Conservation (phyloP, 2,888 invertebrate genomes). For the Mesorhabditis belari region DNA sequence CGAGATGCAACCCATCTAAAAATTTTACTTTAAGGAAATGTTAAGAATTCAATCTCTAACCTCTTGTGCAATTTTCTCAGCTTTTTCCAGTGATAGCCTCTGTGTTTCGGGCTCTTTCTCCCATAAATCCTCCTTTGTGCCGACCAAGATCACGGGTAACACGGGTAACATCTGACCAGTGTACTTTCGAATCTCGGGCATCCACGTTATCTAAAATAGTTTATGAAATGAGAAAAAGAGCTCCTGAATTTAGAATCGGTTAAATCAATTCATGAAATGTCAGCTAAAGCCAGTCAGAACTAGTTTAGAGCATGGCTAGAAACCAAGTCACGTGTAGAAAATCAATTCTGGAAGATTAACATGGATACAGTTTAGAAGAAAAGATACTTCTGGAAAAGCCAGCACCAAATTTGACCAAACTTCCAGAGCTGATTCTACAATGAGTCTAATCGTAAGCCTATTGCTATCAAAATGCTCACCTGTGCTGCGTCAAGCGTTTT, state of each 20-base stretch:
- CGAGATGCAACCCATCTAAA: slow-evolving; percentile 35
- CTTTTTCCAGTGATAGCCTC: slow-evolving; percentile 13
- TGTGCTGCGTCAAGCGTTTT: not conserved
- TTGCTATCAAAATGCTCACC: not conserved
- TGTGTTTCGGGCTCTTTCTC: slow-evolving; percentile 3
- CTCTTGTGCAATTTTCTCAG: not conserved
- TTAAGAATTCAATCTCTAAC: not conserved
- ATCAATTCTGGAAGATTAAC: too few relatives aligned
- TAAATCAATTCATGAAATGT: not conserved
- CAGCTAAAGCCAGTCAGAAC: not conserved
- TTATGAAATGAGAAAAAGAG: too few relatives aligned
- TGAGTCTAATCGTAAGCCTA: not conserved
- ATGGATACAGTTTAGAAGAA: too few relatives aligned
- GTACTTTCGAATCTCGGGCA: slow-evolving; percentile 67
- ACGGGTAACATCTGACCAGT: slow-evolving; percentile 48
- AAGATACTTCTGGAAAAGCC: not conserved
- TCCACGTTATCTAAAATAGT: slow-evolving; percentile 74
- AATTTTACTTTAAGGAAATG: slow-evolving; percentile 1
- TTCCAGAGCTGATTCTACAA: not conserved
- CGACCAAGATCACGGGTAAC: slow-evolving; percentile 35
- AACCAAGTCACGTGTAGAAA: not conserved
- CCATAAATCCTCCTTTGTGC: slow-evolving; percentile 30
- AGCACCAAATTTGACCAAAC: not conserved
- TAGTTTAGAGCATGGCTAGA: not conserved
- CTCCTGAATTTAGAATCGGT: too few relatives aligned